These are phyloP conservation scores for Myotis daubentonii DNA, from an alignment of 2,797 vertebrate genomes.

Conservation along the genomic window DNA sequence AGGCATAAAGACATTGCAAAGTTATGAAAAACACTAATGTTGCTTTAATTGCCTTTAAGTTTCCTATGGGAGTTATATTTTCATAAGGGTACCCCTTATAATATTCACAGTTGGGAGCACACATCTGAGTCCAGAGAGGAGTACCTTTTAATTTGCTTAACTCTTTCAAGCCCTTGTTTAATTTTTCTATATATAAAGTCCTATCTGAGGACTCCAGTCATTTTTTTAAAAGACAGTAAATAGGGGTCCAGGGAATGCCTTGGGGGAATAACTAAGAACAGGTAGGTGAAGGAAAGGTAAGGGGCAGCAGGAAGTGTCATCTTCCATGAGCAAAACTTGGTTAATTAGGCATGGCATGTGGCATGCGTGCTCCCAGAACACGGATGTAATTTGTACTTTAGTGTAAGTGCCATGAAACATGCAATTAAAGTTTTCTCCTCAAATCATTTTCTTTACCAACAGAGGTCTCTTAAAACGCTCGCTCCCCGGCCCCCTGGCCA, in stretches of 20 bases:
- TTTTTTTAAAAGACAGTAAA: background rate
- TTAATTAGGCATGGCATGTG: background rate
- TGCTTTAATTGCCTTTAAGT: constrained; percentile 79
- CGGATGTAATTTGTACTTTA: constrained; percentile 27
- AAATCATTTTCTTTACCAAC: constrained; percentile 69
- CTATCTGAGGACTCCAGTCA: background rate
- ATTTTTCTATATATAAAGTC: background rate
- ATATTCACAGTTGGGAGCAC: constrained; percentile 73
- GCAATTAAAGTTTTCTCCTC: constrained; percentile 70
- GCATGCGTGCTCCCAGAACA: background rate
- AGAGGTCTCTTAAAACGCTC: constrained; percentile 71
- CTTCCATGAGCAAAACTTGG: background rate
- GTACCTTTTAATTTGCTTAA: constrained; percentile 67
- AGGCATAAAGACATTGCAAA: constrained; percentile 58
- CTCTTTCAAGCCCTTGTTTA: background rate
- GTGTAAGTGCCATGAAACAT: constrained; percentile 51
- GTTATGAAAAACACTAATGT: constrained; percentile 76
- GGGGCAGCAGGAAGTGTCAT: background rate
- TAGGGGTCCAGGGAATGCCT: background rate
- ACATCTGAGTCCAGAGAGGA: constrained; percentile 54
- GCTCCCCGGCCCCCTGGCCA: background rate
- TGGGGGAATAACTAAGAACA: background rate
- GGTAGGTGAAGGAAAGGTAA: background rate
- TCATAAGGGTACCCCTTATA: constrained; percentile 61
- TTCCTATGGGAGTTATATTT: constrained; percentile 67